Evolutionary conservation across 2,113 vertebrate genomes (phyloP).

Genomic region (Mormyrus iriodes): DNA sequence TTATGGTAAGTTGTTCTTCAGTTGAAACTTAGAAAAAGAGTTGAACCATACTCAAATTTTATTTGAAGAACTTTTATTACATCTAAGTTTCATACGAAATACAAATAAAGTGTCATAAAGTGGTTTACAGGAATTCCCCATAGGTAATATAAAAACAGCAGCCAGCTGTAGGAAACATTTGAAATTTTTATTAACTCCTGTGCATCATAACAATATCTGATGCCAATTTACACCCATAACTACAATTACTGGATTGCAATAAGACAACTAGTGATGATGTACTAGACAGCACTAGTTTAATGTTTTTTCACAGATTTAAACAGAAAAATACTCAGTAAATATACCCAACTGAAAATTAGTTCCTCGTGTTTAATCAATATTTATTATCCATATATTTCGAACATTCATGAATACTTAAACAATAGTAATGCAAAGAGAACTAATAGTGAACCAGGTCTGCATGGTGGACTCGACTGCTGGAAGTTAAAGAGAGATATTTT

Average conservation of each 20-base stretch:
- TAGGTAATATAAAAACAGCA: not conserved
- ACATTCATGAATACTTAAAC: not conserved
- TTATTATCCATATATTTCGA: not conserved
- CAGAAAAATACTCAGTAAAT: not conserved
- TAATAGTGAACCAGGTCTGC: not conserved
- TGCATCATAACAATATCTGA: not conserved
- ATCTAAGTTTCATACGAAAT: no score
- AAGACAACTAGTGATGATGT: not conserved
- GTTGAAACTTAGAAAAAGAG: not conserved
- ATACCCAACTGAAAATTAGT: not conserved
- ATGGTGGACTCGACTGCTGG: not conserved
- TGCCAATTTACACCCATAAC: not conserved
- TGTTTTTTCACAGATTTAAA: not conserved
- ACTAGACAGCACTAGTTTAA: not conserved
- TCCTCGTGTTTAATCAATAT: not conserved
- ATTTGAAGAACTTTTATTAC: not conserved
- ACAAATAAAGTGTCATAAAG: not conserved
- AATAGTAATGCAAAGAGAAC: not conserved
- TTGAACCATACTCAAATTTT: not conserved
- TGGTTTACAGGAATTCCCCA: not conserved
- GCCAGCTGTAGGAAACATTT: not conserved
- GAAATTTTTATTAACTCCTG: not conserved
- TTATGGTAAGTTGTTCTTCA: not conserved
- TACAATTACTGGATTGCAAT: not conserved
- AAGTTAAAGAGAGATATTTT: conserved; percentile 53